Conservation (phyloP, 37 sponge, comb jelly and placozoan genomes). For the Bolinopsis microptera region DNA sequence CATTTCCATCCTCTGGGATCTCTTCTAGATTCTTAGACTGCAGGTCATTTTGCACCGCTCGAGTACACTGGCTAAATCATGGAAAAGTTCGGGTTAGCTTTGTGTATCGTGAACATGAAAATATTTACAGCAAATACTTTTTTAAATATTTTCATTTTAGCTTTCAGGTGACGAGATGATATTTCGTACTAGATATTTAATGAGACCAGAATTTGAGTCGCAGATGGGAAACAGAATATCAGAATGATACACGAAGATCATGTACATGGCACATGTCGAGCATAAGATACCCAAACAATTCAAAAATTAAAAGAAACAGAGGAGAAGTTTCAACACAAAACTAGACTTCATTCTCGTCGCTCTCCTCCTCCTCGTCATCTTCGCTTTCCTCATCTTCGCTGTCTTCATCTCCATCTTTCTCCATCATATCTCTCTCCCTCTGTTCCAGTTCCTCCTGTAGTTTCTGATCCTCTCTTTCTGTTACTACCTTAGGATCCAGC, state of each 20-base stretch:
- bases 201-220: no score
- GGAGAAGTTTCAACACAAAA: neutral
- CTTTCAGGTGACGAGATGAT: no score
- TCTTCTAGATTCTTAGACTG: no score
- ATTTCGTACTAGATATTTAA: no score
- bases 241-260: neutral
- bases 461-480: conserved; percentile 90
- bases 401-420: conserved; percentile 78
- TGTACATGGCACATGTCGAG: neutral
- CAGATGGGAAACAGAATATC: no score
- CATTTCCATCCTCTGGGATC: no score
- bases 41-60: no score
- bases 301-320: neutral
- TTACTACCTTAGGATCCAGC: conserved; percentile 95
- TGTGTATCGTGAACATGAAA: no score
- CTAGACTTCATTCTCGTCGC: neutral
- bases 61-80: no score
- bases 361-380: conserved; percentile 76
- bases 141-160: no score
- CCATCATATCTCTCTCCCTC: conserved; percentile 76
- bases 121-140: no score
- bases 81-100: no score
- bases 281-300: neutral
- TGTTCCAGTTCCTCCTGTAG: conserved; percentile 87
- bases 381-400: conserved; percentile 22